Evolutionary conservation across 2,113 vertebrate species (phyloP), one percentile per base, ranked within the genome.

Genomic region (Chloebia gouldiae): DNA sequence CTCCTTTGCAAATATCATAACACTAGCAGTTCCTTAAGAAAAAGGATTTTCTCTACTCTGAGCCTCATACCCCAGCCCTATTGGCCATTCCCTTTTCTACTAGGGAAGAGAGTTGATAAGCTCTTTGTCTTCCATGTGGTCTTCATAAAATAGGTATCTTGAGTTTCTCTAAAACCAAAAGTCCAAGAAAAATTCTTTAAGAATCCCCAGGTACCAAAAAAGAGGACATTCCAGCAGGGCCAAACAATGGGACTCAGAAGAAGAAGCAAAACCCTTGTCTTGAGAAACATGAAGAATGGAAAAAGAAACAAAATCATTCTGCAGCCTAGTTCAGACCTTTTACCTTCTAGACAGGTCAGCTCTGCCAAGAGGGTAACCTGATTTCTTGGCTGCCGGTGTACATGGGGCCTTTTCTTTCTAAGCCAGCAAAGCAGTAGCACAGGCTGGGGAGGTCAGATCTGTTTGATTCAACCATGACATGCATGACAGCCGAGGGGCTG

Each of bases 401-500:
- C 27, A 54, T 7, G 27, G 22, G 66, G 42, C 42, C 33, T 61
- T 25, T 69, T 87, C 76, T 92, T 69, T 49, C 57, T 70, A 92
- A 86, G 37, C 37, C 70, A 47, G 71, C 49, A 88, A 60, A 93
- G 76, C 69, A 73, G 53, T 6, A 86, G 65, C 64, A 53, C 75
- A 86, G 73, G 33, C 72, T 81, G 61, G 40, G 73, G 81, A 95
- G 56, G 78, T 56, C 78, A 50, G 60, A 54, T 84, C 69, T 93
- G 88, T 92, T 76, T 76, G 81, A 81, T 47, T 95, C 85, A 92
- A 57, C 75, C 86, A 63, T 21, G 76, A 81, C 9, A 71, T 1
- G 31, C 56, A 69, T 3, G 12, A 60, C 53, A 96, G 94, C 89
- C 92, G 83, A 92, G 86, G 80, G 90, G 89, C 64, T 96, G 87